Conservation (phyloP, 2,888 invertebrate genomes). For the Mesorhabditis spiculigera region DNA sequence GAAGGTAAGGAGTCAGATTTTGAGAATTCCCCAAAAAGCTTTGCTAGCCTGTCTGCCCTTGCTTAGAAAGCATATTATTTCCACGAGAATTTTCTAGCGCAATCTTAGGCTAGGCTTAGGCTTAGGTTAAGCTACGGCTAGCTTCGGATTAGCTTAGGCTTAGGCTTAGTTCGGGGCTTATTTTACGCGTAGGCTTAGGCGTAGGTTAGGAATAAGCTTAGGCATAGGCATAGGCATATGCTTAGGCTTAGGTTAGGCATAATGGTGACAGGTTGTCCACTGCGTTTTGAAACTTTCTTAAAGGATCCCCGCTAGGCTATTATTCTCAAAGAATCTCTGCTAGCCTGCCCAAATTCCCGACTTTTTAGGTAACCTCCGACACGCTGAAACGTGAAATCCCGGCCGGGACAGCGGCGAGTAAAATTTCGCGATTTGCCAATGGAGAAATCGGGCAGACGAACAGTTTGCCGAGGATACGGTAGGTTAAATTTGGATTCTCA, state of each 20-base stretch:
- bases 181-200: too few species aligned
- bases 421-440: neutral
- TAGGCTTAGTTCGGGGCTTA: too few species aligned
- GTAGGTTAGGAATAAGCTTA: too few species aligned
- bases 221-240: too few species aligned
- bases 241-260: too few species aligned
- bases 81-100: too few species aligned
- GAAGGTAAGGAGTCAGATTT: neutral
- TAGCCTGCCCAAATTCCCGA: neutral
- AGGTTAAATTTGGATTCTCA: neutral
- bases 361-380: neutral
- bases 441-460: slow-evolving; percentile 5
- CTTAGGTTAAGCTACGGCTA: too few species aligned
- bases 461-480: slow-evolving; percentile 4
- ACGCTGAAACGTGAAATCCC: neutral
- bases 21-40: neutral
- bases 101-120: too few species aligned
- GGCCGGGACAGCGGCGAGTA: neutral
- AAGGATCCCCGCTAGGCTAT: neutral
- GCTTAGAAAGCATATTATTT: too few species aligned
- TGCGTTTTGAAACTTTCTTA: too few species aligned
- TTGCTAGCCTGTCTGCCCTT: neutral
- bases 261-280: too few species aligned
- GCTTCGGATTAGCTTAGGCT: too few species aligned
- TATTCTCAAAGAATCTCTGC: neutral